Conservation (phyloP, 2,888 invertebrate genomes). For the Pharmacophagus antenor region DNA sequence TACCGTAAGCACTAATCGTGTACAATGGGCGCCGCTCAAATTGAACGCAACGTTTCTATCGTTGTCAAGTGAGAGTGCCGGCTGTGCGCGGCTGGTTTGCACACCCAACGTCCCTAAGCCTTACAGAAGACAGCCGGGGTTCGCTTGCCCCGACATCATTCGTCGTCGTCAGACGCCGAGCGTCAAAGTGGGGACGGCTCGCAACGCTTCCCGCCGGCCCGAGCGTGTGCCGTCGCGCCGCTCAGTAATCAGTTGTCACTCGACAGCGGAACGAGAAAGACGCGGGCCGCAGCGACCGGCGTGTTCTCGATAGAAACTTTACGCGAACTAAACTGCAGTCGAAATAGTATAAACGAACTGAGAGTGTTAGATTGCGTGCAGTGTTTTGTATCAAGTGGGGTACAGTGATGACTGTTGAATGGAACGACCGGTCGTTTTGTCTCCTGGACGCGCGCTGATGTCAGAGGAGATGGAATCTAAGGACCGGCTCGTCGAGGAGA, state of each 20-base stretch:
- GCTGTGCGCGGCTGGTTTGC: slow-evolving; percentile 12
- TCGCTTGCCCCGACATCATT: slow-evolving; percentile 1
- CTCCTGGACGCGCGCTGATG: slow-evolving; percentile 75
- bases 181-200: slow-evolving; percentile 42
- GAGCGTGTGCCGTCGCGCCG: neutral
- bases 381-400: slow-evolving; percentile 56
- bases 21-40: slow-evolving; percentile 14
- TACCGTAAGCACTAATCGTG: slow-evolving; percentile 21
- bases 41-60: slow-evolving; percentile 14
- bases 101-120: neutral
- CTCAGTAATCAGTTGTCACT: slow-evolving; percentile 61
- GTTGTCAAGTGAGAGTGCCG: slow-evolving; percentile 29
- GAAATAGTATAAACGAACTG: slow-evolving; percentile 46
- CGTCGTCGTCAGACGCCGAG: slow-evolving; percentile 4
- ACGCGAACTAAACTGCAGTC: slow-evolving; percentile 74
- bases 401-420: slow-evolving; percentile 72
- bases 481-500: slow-evolving; percentile 73
- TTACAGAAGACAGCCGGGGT: neutral
- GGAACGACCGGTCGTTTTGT: slow-evolving; percentile 63
- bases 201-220: slow-evolving; percentile 15
- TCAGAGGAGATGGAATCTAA: slow-evolving; percentile 74
- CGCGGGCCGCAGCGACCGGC: slow-evolving; percentile 65
- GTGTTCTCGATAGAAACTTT: slow-evolving; percentile 76
- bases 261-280: slow-evolving; percentile 73
- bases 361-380: slow-evolving; percentile 68